Base-by-base conservation (phyloP, 2,888 invertebrate genomes). In the Drosophila mercatorum region DNA sequence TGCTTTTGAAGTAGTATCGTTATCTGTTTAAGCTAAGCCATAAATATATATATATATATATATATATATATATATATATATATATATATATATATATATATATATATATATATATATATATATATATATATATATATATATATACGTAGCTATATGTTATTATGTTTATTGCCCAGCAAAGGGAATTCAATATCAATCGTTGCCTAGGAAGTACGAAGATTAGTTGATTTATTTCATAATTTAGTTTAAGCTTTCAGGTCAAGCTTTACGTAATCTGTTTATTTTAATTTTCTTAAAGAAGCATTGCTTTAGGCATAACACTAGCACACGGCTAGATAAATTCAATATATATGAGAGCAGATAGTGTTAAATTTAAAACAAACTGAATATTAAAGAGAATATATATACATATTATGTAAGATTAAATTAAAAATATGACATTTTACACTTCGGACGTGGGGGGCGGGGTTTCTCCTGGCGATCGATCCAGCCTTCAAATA, bases 241-340 rank as follows among this genome's bases (percentile, higher is more conserved):
- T 79, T 60, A 60, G 38, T 22, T 52, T 66, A 73, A 44, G 36
- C 34, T 51, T 78, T 60, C 4, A 47, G 65, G 51, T 65, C 53
- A 68, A 75, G 64, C 60, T 78, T 72, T 72, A 58, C 47, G 52
- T 64, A 47, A 43, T 17, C 10, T 58, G 44, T 73, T 73, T 61
- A 60, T 70, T 74, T 69, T 63, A 59, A 78, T 73, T 75, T 88
- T 89, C 76, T 73, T 12, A 66, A 75, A 88, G 79, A 68, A 79
- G 82, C 59, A 62, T 67, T 68, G 44, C 55, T 55, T 51, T 63
- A 63, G 64, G 36, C 59, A 58, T 66, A 68, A 49, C 8, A 60
- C 44, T 63, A 58, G 57, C 65, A 67, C 60, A 64, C 22, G 65
- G 61, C 58, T 66, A 57, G 58, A 49, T 28, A 31, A 12, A 57